phyloP scores from a whole-genome alignment of 2,797 vertebrate species.

The Carduelis carduelis region DNA sequence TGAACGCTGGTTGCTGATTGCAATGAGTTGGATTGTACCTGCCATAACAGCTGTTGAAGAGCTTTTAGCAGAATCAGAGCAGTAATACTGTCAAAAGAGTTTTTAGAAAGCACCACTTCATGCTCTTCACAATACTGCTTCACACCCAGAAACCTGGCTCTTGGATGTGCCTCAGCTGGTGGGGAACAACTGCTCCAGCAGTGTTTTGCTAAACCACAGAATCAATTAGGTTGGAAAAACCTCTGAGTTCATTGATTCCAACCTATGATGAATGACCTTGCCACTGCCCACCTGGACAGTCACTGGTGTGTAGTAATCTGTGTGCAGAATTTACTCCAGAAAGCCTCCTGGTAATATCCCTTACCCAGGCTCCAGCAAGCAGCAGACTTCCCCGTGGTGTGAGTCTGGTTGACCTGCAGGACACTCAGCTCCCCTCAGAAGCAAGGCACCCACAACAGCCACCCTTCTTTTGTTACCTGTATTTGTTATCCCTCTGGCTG shows the following conservation, averaged over 20 bases:
- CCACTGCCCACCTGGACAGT: not conserved
- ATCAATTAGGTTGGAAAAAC: not conserved
- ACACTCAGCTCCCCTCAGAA: not conserved
- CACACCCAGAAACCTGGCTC: not conserved
- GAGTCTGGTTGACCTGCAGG: not conserved
- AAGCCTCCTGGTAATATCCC: not conserved
- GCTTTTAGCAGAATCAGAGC: not conserved
- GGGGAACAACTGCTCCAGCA: not conserved
- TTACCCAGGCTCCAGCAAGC: not conserved
- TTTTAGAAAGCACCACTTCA: not conserved
- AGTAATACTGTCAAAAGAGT: not conserved
- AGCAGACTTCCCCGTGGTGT: not conserved
- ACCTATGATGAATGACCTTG: too few relatives aligned
- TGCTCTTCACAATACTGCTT: not conserved
- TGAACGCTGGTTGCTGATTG: fast-evolving
- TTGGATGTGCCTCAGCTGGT: not conserved
- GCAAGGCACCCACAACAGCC: not conserved
- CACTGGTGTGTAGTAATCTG: too few relatives aligned
- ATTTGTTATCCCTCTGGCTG: not conserved
- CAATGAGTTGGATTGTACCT: not conserved
- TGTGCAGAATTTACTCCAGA: not conserved
- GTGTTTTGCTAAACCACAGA: not conserved
- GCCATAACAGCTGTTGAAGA: not conserved
- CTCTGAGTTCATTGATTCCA: not conserved
- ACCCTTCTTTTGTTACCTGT: not conserved